Evolutionary conservation across 2,888 invertebrate species (phyloP).

Genomic region (Melanophora roralis): DNA sequence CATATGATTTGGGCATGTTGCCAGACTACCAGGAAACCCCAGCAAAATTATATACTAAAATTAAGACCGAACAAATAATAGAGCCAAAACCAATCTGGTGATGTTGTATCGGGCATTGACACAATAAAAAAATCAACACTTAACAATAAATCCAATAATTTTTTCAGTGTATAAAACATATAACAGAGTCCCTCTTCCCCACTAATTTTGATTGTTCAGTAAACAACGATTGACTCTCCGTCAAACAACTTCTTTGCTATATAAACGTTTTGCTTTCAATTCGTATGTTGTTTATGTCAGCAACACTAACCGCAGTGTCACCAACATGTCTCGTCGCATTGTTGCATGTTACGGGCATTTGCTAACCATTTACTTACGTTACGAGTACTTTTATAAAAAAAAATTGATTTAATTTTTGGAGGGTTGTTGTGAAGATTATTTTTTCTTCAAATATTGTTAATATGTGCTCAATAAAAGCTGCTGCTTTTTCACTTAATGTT

Average conservation of each 20-base stretch:
- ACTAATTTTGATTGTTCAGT: constrained; percentile 29
- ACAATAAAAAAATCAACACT: too few relatives aligned
- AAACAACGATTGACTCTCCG: constrained; percentile 21
- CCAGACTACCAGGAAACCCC: too few relatives aligned
- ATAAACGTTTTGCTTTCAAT: constrained; percentile 64
- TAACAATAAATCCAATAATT: too few relatives aligned
- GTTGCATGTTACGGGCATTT: constrained; percentile 55
- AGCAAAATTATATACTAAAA: too few relatives aligned
- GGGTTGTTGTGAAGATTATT: neutral
- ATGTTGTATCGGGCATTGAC: too few relatives aligned
- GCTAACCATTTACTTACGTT: constrained; percentile 51
- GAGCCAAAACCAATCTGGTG: too few relatives aligned
- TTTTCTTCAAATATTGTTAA: constrained; percentile 33
- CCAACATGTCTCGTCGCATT: constrained; percentile 64
- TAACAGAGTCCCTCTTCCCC: neutral
- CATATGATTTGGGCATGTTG: too few relatives aligned
- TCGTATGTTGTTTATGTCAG: constrained; percentile 67
- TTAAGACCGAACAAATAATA: too few relatives aligned
- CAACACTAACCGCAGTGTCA: constrained; percentile 67
- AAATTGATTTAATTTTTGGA: constrained; percentile 22
- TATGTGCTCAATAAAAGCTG: constrained; percentile 35
- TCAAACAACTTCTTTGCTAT: constrained; percentile 52
- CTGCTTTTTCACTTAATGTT: constrained; percentile 5
- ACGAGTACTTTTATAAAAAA: constrained; percentile 4
- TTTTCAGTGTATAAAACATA: constrained; percentile 7